Evolutionary conservation across 2,888 invertebrate species (phyloP).

Genomic region (Hyposoter dolosus): DNA sequence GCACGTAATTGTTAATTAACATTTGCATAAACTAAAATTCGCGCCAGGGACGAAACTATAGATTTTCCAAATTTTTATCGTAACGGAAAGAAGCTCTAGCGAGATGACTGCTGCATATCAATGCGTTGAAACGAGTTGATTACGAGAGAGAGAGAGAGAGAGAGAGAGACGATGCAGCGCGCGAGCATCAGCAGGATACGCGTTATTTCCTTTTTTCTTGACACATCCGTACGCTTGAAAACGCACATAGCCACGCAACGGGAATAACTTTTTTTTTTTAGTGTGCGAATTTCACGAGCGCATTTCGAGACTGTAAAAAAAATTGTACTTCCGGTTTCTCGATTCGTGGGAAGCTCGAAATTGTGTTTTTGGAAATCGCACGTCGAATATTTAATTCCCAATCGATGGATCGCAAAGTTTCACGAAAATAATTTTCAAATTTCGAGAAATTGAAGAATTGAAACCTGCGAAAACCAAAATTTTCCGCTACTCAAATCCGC

Average conservation of each 20-base stretch:
- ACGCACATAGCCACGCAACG: neutral
- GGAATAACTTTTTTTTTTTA: neutral
- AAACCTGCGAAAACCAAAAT: too few species aligned
- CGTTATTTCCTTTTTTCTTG: constrained; percentile 56
- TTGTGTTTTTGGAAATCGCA: neutral
- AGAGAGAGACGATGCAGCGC: constrained; percentile 42
- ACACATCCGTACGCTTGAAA: constrained; percentile 24
- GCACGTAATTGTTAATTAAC: too few species aligned
- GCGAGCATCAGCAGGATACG: constrained; percentile 61
- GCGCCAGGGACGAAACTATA: neutral
- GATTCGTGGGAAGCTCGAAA: neutral
- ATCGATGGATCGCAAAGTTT: neutral
- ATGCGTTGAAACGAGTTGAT: constrained; percentile 47
- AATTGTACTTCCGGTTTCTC: neutral
- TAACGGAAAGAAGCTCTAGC: constrained; percentile 56
- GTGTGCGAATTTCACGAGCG: neutral
- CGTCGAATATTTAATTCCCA: neutral
- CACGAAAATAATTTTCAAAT: neutral
- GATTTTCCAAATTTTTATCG: constrained; percentile 38
- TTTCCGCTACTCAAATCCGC: too few species aligned
- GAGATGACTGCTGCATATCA: constrained; percentile 53
- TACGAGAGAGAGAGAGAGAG: too few species aligned
- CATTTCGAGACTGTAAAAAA: neutral
- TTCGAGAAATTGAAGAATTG: neutral
- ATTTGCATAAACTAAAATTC: too few species aligned